Evolutionary conservation across 2,888 invertebrate species (phyloP), one percentile per base, ranked within the genome.

Genomic region (Drosophila quinaria): DNA sequence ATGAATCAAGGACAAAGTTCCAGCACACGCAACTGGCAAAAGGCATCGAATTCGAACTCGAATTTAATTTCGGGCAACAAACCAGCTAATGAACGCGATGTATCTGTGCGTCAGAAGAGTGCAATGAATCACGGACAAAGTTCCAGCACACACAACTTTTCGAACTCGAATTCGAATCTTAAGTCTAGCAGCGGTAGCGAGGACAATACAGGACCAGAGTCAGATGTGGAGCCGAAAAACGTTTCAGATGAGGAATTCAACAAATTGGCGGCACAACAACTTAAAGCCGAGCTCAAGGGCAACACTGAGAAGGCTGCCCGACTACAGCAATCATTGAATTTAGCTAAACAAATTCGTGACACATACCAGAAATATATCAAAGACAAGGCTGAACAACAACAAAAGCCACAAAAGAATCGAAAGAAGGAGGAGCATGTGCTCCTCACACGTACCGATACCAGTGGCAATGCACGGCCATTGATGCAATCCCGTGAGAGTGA

Each of bases 261-360:
- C 93, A 95, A 96, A 82, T 92, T 99, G 44, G 97, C 96, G 42
- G 98, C 98, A 2, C 97, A 96, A 93, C 95, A 98, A 73, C 94
- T 99, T 0, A 98, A 98, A 93, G 98, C 99, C 13, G 98, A 99
- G 94, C 95, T 99, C 82, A 95, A 98, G 94, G 98, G 98, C 17
- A 95, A 98, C 91, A 93, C 92, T 90, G 94, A 94, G 72, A 91
- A 96, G 59, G 96, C 96, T 0, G 91, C 92, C 39, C 94, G 96
- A 90, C 93, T 98, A 49, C 97, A 97, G 92, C 90, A 92, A n/a
- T n/a, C n/a, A n/a, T n/a, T 3, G 95, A 97, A 91, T 92, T 93
- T 93, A 25, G 97, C 97, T 0, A 94, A 96, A 80, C 93, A 94
- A 63, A 93, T 87, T 11, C 91, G 92, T 35, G 3, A 6, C 1